Evolutionary conservation across 2,888 invertebrate species (phyloP).

Genomic region (Fabriciana adippe): DNA sequence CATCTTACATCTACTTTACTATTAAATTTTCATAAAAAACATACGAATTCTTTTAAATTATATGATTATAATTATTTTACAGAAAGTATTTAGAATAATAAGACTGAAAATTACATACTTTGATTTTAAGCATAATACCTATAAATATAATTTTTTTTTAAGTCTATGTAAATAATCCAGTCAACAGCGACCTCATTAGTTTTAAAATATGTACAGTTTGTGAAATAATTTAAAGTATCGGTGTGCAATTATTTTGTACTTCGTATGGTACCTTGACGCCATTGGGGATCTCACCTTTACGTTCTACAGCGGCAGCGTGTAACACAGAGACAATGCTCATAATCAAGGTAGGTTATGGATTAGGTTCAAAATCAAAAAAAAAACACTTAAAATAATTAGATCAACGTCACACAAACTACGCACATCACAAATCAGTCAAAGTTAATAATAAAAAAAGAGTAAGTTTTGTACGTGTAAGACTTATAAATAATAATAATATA

Average conservation of each 20-base stretch:
- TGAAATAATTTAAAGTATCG: not conserved
- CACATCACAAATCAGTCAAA: constrained; percentile 24
- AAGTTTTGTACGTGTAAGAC: not conserved
- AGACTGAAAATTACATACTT: too few relatives aligned
- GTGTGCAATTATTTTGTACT: not conserved
- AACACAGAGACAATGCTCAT: constrained; percentile 75
- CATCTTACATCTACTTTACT: too few relatives aligned
- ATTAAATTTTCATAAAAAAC: not conserved
- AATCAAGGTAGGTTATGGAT: constrained; percentile 57
- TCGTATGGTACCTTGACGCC: not conserved
- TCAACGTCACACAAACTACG: constrained; percentile 31
- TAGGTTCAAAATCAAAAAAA: constrained; percentile 28
- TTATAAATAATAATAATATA: not conserved
- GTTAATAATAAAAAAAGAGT: not conserved
- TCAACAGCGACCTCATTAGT: too few relatives aligned
- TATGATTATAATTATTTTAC: too few relatives aligned
- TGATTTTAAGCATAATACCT: too few relatives aligned
- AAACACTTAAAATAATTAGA: constrained; percentile 11
- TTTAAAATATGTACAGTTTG: too few relatives aligned
- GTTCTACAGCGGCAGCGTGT: constrained; percentile 79
- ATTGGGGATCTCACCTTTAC: constrained; percentile 71
- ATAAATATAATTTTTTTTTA: too few relatives aligned
- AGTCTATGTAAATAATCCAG: too few relatives aligned
- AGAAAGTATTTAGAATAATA: too few relatives aligned
- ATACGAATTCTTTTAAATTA: not conserved